phyloP scores from a whole-genome alignment of 2,113 vertebrate genomes.

The Camelus bactrianus region DNA sequence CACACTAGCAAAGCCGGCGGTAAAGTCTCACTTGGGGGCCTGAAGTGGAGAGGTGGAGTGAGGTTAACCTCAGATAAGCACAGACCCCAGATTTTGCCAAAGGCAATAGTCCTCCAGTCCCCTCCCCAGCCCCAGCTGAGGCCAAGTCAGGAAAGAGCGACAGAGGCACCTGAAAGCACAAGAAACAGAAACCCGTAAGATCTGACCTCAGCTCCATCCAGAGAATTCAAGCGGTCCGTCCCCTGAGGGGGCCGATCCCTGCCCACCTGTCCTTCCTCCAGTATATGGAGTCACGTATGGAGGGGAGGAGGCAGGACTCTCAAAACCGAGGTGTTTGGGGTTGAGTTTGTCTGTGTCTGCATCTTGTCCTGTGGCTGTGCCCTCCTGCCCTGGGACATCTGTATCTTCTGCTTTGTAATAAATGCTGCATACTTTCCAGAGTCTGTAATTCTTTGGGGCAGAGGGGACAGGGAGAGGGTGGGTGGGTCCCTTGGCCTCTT shows the following conservation, averaged over 20 bases:
- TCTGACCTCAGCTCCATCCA: background rate
- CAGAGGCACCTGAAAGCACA: conserved; percentile 70
- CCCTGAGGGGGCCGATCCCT: background rate
- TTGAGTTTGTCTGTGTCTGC: conserved; percentile 75
- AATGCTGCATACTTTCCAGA: conserved; percentile 84
- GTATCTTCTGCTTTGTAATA: conserved; percentile 86
- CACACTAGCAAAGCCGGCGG: background rate
- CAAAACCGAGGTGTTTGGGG: background rate
- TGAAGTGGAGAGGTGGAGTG: background rate
- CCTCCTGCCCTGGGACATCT: conserved; percentile 72
- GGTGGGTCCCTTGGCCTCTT: background rate
- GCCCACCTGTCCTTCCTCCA: background rate
- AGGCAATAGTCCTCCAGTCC: background rate
- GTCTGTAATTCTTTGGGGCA: background rate
- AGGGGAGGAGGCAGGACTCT: background rate
- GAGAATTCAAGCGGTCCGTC: background rate
- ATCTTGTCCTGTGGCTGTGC: conserved; percentile 79
- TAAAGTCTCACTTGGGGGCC: background rate
- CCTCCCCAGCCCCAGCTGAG: background rate
- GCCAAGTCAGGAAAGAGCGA: background rate
- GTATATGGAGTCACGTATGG: background rate
- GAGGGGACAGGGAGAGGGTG: background rate
- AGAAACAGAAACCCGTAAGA: background rate
- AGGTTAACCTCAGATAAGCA: conserved; percentile 61
- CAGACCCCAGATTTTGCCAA: conserved; percentile 53